Evolutionary conservation across 2,888 invertebrate species (phyloP).

Genomic region (Cyaniris semiargus): DNA sequence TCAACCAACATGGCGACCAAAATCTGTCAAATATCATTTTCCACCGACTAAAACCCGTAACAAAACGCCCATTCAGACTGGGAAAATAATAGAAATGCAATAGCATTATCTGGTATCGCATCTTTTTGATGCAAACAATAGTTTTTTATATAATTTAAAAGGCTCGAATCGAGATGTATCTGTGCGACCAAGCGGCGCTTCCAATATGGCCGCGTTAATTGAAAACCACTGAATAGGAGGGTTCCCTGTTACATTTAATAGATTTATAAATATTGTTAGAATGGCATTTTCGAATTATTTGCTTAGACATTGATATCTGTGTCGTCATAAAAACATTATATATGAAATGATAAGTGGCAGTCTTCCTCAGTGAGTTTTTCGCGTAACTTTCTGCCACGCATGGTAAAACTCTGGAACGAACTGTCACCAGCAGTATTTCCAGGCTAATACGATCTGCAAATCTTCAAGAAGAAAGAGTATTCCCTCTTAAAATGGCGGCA

Average conservation of each 20-base stretch:
- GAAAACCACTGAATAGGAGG: slow-evolving; percentile 39
- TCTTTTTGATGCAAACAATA: slow-evolving; percentile 14
- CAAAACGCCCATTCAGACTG: neutral
- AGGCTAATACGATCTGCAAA: too few species aligned
- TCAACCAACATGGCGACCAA: neutral
- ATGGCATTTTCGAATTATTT: neutral
- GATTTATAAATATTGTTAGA: neutral
- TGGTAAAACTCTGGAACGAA: too few species aligned
- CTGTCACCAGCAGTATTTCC: too few species aligned
- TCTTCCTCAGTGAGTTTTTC: too few species aligned
- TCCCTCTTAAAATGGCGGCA: too few species aligned
- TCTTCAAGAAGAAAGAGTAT: too few species aligned
- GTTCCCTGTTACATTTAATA: slow-evolving; percentile 3
- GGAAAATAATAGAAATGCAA: neutral
- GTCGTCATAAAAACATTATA: too few species aligned
- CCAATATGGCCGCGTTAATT: slow-evolving; percentile 43
- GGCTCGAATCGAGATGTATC: slow-evolving; percentile 17
- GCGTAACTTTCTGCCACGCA: too few species aligned
- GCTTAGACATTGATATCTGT: too few species aligned
- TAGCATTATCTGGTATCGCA: slow-evolving; percentile 7
- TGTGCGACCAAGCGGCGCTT: slow-evolving; percentile 37
- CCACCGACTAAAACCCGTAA: neutral
- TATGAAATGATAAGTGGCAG: too few species aligned
- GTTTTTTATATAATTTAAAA: slow-evolving; percentile 22
- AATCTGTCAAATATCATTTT: neutral